Conservation (phyloP, 2,797 vertebrate genomes). For the Oreonectes daqikongensis region DNA sequence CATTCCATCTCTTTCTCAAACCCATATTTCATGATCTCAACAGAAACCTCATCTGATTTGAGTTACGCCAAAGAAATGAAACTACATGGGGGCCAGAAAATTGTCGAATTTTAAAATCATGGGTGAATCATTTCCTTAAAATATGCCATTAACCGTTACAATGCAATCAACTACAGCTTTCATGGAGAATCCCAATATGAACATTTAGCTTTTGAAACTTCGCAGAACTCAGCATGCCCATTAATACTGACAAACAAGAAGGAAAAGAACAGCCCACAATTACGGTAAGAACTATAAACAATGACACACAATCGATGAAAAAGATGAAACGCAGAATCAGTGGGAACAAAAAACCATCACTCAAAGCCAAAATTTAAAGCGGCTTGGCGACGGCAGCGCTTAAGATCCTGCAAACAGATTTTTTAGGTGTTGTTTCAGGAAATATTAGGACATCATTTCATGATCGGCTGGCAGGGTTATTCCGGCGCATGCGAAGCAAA, state of each 20-base stretch:
- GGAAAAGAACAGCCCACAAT: background rate
- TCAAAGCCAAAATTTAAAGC: background rate
- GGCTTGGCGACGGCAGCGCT: background rate
- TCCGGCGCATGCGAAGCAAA: conserved; percentile 33
- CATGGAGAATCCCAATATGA: background rate
- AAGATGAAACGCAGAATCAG: conserved; percentile 4
- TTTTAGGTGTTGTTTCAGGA: background rate
- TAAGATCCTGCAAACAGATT: background rate
- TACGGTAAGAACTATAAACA: background rate
- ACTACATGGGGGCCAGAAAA: background rate
- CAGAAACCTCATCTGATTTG: background rate
- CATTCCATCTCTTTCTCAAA: background rate
- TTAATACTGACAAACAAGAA: conserved; percentile 8
- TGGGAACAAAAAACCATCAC: background rate
- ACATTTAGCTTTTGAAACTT: background rate
- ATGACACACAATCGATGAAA: background rate
- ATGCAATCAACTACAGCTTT: background rate
- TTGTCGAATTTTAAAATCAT: background rate
- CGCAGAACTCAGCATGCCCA: background rate
- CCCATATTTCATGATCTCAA: background rate
- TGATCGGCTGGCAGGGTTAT: conserved; percentile 18
- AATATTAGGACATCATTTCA: conserved; percentile 17
- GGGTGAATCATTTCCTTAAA: background rate
- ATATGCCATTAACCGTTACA: background rate
- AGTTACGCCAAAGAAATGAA: background rate